Base-by-base conservation (phyloP, 2,888 invertebrate species). In the Troides aeacus region DNA sequence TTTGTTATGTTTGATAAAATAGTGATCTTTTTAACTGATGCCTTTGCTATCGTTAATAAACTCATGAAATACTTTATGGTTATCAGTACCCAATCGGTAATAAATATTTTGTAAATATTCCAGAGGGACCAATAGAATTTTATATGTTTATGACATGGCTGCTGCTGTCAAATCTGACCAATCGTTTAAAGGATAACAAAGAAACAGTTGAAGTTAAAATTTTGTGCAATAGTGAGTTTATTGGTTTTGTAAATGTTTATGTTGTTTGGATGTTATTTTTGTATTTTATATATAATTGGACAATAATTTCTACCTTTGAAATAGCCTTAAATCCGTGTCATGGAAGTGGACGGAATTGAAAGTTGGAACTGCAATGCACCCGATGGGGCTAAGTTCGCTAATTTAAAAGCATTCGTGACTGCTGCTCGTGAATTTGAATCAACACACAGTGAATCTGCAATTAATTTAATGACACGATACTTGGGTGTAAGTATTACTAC, bases 381-480 rank as follows among this genome's bases (percentile, higher is more conserved):
- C 7, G 92, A 92, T 68, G 83, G 81, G 70, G 86, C 88, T 71
- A 93, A 92, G 75, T 92, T 89, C 81, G 76, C 80, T 18, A 84
- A 92, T 78, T 85, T 94, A 80, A 94, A 94, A 78, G 89, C 91
- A 66, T 94, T 94, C 80, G 93, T 93, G 68, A 88, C 83, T 74
- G 89, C 90, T 68, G 93, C 93, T 8, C 86, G 91, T 70, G 93
- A 93, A 77, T 94, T 93, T 78, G 89, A 92, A 75, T 88, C 89
- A 66, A 92, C 92, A 53, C 93, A 92, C 72, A 92, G 92, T 74
- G 94, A 94, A 74, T 84, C 90, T 69, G 86, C 92, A 73, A 83
- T 93, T 7, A 93, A 89, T 81, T 81, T 93, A 75, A 90, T 94
- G 87, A 93, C 92, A 72, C 86, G 93, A 66, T 89, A 93, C 75